These are phyloP conservation scores for Amaurobius ferox DNA, from an alignment of 2,888 invertebrate genomes.

Conservation along the genomic window DNA sequence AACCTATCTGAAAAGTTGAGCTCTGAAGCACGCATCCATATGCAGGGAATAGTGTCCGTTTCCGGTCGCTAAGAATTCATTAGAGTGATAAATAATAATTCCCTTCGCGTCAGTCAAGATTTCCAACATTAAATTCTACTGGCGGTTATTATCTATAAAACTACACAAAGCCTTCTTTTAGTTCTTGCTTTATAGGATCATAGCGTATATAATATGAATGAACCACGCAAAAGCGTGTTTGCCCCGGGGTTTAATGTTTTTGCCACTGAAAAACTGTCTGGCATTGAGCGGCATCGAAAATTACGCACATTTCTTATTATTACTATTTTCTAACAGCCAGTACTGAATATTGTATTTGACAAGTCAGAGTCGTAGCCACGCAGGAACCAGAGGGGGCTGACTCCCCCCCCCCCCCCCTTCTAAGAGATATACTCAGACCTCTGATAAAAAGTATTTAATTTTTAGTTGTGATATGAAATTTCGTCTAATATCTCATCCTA, in stretches of 20 bases:
- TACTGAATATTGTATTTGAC: no score
- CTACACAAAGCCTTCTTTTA: constrained; percentile 31
- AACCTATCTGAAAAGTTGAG: not conserved
- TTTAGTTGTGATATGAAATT: no score
- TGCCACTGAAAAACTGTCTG: not conserved
- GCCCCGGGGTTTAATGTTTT: constrained; percentile 17
- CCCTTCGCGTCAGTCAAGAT: constrained; percentile 13
- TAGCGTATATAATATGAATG: constrained; percentile 22
- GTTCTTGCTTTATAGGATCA: constrained; percentile 32
- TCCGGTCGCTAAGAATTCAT: constrained; percentile 50
- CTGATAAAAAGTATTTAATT: no score
- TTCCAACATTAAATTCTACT: constrained; percentile 31
- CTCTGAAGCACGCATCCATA: constrained; percentile 2
- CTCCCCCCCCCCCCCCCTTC: no score
- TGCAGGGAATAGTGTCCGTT: constrained; percentile 26
- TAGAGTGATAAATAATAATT: constrained; percentile 46
- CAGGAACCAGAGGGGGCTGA: no score
- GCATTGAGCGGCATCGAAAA: not conserved
- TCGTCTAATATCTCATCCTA: no score
- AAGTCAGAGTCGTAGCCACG: no score
- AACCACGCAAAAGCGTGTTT: constrained; percentile 48
- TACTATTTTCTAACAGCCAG: not conserved
- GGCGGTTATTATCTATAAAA: constrained; percentile 50
- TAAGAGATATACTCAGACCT: no score
- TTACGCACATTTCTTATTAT: constrained; percentile 19